Evolutionary conservation across 2,113 vertebrate genomes (phyloP).

Genomic region (Anser cygnoides): DNA sequence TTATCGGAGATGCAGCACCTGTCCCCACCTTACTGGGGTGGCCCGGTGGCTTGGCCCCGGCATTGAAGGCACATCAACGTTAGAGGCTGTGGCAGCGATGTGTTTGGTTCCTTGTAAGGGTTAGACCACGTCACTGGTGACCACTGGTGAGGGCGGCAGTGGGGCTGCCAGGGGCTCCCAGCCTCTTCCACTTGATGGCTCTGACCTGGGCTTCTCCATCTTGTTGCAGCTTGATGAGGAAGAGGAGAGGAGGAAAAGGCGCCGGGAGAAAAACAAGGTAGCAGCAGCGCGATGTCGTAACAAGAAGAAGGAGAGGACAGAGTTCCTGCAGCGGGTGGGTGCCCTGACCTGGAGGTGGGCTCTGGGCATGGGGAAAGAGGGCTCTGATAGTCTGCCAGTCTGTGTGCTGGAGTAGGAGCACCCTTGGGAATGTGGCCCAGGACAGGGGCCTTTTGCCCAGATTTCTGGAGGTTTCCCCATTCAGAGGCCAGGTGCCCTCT

Average conservation of each 20-base stretch:
- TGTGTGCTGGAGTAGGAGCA: not conserved
- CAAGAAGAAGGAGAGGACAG: slow-evolving; percentile 97
- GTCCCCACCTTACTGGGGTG: not conserved
- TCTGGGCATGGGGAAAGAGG: not conserved
- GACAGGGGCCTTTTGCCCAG: not conserved
- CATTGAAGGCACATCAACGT: not conserved
- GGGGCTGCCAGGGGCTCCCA: not conserved
- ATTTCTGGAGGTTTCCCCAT: not conserved
- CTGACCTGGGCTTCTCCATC: slow-evolving; percentile 42
- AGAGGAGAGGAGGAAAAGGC: slow-evolving; percentile 91
- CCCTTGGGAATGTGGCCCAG: not conserved
- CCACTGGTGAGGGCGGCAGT: not conserved
- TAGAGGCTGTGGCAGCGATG: not conserved
- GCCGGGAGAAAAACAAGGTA: slow-evolving; percentile 97
- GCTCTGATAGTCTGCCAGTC: not conserved
- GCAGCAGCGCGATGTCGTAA: slow-evolving; percentile 96
- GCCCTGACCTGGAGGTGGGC: not conserved
- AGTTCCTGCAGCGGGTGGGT: slow-evolving; percentile 93
- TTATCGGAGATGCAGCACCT: not conserved
- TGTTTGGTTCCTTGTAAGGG: not conserved
- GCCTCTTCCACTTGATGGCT: not conserved
- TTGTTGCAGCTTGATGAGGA: slow-evolving; percentile 88
- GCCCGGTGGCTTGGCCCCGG: not conserved
- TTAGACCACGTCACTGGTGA: accelerated
- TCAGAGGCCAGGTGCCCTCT: not conserved